These are phyloP conservation scores for Oxyura jamaicensis DNA, from an alignment of 2,113 vertebrate species.

Conservation along the genomic window DNA sequence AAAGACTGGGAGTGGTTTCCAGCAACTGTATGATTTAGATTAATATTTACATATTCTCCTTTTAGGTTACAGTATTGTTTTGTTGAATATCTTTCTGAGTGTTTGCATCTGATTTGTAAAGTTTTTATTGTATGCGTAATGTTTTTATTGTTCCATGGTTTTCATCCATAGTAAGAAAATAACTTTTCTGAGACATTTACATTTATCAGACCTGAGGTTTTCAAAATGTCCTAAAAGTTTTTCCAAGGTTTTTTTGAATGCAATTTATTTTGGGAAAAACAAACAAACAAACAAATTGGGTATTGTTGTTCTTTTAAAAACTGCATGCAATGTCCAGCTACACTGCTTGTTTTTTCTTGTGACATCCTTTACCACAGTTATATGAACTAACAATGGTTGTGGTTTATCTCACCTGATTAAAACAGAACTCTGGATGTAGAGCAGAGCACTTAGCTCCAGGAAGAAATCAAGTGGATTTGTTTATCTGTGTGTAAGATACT, in stretches of 20 bases:
- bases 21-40: not conserved
- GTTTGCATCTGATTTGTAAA: not conserved
- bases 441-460: not conserved
- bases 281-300: not conserved
- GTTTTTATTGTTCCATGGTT: not conserved
- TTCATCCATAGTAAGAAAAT: not conserved
- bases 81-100: not conserved
- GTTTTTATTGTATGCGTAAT: not conserved
- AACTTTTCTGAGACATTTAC: not conserved
- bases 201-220: not conserved
- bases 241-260: not conserved
- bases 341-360: not conserved
- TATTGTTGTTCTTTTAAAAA: not conserved
- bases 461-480: conserved; percentile 20
- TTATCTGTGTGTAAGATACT: not conserved
- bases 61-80: not conserved
- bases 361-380: not conserved
- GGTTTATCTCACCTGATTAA: conserved; percentile 25
- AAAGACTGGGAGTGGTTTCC: not conserved
- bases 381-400: not conserved
- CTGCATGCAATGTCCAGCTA: not conserved
- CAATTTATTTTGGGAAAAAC: not conserved
- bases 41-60: not conserved
- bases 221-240: not conserved
- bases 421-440: not conserved